Evolutionary conservation across 2,797 vertebrate genomes (phyloP), one percentile per base, ranked within the genome.

Genomic region (Acanthurus lineatus): DNA sequence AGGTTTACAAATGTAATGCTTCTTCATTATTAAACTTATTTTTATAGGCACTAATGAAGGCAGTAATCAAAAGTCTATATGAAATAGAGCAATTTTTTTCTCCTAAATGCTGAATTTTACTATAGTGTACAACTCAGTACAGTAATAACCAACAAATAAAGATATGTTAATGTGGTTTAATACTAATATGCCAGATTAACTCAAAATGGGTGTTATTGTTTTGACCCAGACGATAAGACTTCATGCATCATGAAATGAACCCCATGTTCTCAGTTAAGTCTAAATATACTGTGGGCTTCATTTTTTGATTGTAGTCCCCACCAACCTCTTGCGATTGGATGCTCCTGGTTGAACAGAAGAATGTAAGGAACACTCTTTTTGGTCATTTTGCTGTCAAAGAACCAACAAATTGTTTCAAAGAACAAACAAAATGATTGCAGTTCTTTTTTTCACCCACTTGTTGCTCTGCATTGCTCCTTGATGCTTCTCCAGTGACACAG

Each of bases 271-370:
- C 67, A 76, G 84, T 81, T 73, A 76, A 89, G 47, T 90, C 85
- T 90, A 86, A 92, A 85, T 77, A 81, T 77, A 88, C 76, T 91
- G 52, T 86, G 85, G 90, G 89, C 89, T 93, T 92, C 87, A 70
- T 92, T 79, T 93, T 91, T 86, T 93, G 81, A 93, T 92, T 93
- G 77, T 93, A 93, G 91, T 92, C 92, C 83, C 85, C 92, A 88
- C 89, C 92, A 90, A 90, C 90, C 68, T 87, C 90, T 91, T 94
- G 92, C 0, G 90, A 95, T 92, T 94, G 92, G 94, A 93, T 94
- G 91, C 88, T 94, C 82, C 93, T 93, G 90, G 90, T 93, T 94
- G 90, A 94, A 91, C 93, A 93, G 81, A 95, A 92, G 77, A 92
- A 93, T 94, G 93, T 95, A 93, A 94, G 93, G 54, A 92, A 89